Conservation (phyloP, 37 sponge, comb jelly and placozoan species). For the Hexactinellida sp. region DNA sequence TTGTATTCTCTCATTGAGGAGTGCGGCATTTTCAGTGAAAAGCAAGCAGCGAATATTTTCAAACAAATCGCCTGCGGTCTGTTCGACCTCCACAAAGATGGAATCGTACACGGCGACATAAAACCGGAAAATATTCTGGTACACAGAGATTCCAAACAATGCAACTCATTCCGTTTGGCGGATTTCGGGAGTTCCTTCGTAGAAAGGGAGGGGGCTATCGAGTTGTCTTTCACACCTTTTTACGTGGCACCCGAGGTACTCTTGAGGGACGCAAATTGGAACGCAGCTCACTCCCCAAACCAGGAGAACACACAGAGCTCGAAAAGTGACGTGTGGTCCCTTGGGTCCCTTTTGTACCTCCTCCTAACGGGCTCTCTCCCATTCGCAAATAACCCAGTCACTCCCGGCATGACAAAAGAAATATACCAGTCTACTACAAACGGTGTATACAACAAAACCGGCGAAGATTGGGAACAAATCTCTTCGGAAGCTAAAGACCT, state of each 20-base stretch:
- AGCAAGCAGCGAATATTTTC: not conserved
- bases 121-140: not conserved
- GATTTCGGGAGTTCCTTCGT: not conserved
- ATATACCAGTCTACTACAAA: not conserved
- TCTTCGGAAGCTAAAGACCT: not conserved
- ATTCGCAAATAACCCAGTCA: not conserved
- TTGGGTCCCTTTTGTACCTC: not conserved
- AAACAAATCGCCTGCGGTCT: not conserved
- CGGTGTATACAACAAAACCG: not conserved
- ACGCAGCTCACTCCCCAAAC: not conserved
- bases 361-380: not conserved
- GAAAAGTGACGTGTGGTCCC: not conserved
- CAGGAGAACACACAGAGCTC: not conserved
- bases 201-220: not conserved
- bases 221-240: slow-evolving; percentile 14
- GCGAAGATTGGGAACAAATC: not conserved
- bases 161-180: not conserved
- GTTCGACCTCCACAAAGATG: not conserved
- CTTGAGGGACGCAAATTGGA: not conserved
- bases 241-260: not conserved
- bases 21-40: not conserved
- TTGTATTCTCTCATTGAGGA: slow-evolving; percentile 14
- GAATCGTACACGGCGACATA: not conserved
- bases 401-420: not conserved
- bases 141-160: not conserved